Percentiles rank a stretch among this genome's conserved stretches.
These are phyloP conservation scores for Crenichthys baileyi DNA, from an alignment of 2,797 vertebrate species.

Conservation along the genomic window DNA sequence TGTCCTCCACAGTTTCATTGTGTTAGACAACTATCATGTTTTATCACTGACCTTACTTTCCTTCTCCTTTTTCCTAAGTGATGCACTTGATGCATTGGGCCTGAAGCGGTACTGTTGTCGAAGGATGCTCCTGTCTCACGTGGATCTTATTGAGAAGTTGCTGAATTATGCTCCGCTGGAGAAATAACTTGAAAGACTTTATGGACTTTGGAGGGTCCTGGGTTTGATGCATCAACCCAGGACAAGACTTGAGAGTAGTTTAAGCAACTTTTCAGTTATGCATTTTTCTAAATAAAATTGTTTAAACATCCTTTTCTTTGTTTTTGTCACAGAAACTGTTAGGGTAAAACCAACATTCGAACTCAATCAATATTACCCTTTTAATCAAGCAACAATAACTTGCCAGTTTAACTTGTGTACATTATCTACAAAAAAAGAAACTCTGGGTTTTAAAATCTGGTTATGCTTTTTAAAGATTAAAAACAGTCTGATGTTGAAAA, in stretches of 20 bases:
- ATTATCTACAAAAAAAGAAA: neutral
- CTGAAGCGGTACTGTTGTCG: conserved; percentile 96
- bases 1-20: neutral
- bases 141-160: conserved; percentile 97
- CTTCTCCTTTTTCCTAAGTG: conserved; percentile 73
- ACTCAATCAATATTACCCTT: neutral
- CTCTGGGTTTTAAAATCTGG: neutral
- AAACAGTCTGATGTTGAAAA: neutral
- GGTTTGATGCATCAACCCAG: neutral
- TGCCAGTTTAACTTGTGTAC: neutral
- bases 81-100: conserved; percentile 94
- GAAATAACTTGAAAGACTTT: conserved; percentile 73
- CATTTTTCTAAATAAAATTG: conserved; percentile 63
- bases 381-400: neutral
- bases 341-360: neutral
- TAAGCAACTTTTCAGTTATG: conserved; percentile 15
- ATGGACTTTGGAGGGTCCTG: conserved; percentile 18
- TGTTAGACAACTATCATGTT: conserved; percentile 10
- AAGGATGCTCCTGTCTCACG: conserved; percentile 95
- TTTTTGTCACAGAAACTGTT: neutral
- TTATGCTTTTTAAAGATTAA: neutral
- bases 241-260: conserved; percentile 15
- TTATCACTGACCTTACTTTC: conserved; percentile 28
- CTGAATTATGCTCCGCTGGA: conserved; percentile 97
- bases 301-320: conserved; percentile 13